A percentile compares a stretch with the other conserved stretches of the same genome.
Conservation (phyloP, 2,113 vertebrate species). For the Mystacornis crossleyi region DNA sequence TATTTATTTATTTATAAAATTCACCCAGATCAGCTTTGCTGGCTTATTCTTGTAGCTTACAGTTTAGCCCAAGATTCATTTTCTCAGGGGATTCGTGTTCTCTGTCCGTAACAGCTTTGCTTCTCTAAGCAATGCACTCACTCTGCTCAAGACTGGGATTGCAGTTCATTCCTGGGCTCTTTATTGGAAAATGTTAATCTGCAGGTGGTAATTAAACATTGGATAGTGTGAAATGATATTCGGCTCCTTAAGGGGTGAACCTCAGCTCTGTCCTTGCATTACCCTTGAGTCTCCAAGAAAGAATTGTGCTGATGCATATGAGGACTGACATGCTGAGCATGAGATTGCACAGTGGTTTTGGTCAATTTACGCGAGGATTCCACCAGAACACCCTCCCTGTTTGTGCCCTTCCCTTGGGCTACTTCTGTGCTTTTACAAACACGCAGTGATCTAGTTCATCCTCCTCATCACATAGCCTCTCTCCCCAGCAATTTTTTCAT, state of each 20-base stretch:
- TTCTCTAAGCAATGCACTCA: not conserved
- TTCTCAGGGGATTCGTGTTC: constrained; percentile 13
- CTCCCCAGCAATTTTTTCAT: not conserved
- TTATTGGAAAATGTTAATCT: not conserved
- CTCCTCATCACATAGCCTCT: not conserved
- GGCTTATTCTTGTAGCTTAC: constrained; percentile 43
- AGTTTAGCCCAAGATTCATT: constrained; percentile 11
- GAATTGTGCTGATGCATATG: not conserved
- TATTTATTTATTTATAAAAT: constrained; percentile 31
- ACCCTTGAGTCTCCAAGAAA: not conserved
- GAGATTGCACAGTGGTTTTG: constrained; percentile 13
- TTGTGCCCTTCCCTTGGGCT: constrained; percentile 4
- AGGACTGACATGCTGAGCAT: not conserved
- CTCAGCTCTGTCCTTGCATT: not conserved
- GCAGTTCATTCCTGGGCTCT: not conserved
- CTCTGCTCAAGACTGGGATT: not conserved
- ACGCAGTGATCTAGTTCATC: rapidly evolving
- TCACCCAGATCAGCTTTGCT: constrained; percentile 66
- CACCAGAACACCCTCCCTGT: not conserved
- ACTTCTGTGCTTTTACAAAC: not conserved
- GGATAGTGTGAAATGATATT: not conserved
- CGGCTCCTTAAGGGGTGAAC: not conserved
- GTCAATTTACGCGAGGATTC: not conserved
- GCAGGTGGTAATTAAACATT: constrained; percentile 26
- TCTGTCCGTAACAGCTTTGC: not conserved